Conservation (phyloP, 2,113 vertebrate species). For the Galbula dea region DNA sequence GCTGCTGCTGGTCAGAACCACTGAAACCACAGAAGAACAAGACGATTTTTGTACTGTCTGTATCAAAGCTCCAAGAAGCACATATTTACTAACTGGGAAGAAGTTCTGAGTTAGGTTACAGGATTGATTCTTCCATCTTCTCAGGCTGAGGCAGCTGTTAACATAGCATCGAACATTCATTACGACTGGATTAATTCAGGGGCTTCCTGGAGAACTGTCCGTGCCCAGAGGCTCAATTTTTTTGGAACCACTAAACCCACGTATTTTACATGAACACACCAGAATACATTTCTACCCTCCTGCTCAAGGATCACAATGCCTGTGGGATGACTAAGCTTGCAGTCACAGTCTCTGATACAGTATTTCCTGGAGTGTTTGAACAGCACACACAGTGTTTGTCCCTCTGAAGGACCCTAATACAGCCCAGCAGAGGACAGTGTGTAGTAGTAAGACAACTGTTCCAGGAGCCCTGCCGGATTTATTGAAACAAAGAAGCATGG, state of each 20-base stretch:
- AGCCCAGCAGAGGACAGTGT: slow-evolving; percentile 7
- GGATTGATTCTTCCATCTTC: neutral
- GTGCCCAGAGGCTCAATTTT: neutral
- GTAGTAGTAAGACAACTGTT: neutral
- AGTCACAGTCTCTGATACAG: neutral
- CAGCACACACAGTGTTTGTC: neutral
- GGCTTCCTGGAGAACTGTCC: neutral
- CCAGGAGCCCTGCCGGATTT: neutral
- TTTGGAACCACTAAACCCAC: neutral
- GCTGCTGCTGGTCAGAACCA: neutral
- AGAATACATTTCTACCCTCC: neutral
- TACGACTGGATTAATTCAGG: neutral
- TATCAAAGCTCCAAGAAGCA: neutral
- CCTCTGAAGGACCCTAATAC: neutral
- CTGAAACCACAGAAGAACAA: neutral
- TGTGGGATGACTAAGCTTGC: neutral
- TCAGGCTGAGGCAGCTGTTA: neutral
- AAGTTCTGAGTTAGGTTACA: neutral
- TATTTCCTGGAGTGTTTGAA: neutral
- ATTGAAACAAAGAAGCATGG: neutral
- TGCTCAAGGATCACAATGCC: neutral
- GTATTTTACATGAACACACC: neutral
- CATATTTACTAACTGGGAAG: neutral
- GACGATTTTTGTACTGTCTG: neutral
- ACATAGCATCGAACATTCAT: neutral